Base-by-base conservation (phyloP, 2,888 invertebrate genomes). In the Pammene aurita region DNA sequence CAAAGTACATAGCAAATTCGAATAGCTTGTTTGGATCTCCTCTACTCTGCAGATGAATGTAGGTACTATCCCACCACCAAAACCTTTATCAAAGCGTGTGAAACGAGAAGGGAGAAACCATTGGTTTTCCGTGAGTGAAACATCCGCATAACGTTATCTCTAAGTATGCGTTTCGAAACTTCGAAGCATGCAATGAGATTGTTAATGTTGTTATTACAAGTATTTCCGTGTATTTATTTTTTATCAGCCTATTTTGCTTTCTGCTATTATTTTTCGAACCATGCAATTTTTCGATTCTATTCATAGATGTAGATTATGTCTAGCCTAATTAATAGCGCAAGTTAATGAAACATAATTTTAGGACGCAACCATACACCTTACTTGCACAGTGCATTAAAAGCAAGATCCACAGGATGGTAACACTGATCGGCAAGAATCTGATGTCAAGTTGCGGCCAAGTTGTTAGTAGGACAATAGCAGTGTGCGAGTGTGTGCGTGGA, bases 401-500 rank as follows among this genome's bases (percentile, higher is more conserved):
- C 75, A 77, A 76, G 75, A 78, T 72, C 72, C 71, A 72, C 68
- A 72, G 68, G 66, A 73, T 63, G 62, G 63, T 42, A 52, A 63
- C 41, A 60, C 57, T 52, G 57, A 26, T 41, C 11, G n/a, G 52
- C 18, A 62, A 26, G 73, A 72, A 73, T 73, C 71, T 72, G 77
- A 82, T 82, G 84, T 89, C 86, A 84, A 80, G 83, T 84, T 77
- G 78, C 83, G 86, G 84, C 87, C 86, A 80, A 77, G 58, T 84
- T 85, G 91, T 90, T 92, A 90, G 91, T 91, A 90, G 79, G 85
- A 88, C 79, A 84, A 82, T 88, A 90, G 91, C 91, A 84, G 84
- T 86, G 89, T 90, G 91, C 90, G 85, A 87, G 87, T 89, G 90
- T 88, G 88, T 85, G 88, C 90, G 90, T 87, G 89, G 86, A 88